Conservation (phyloP, 2,888 invertebrate species). For the Cistogaster globosa region DNA sequence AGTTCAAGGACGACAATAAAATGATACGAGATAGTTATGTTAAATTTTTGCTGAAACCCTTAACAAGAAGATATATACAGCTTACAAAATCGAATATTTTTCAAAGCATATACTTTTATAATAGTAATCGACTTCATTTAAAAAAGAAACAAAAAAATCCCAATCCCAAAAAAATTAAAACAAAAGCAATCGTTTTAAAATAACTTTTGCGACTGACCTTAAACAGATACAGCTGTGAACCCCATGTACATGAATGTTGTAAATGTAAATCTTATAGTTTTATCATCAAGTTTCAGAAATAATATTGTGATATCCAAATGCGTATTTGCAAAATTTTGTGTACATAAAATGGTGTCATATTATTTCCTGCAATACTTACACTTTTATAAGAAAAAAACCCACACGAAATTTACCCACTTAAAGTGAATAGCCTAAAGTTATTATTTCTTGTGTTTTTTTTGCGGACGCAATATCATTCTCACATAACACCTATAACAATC, state of each 20-base stretch:
- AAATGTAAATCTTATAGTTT: slow-evolving; percentile 27
- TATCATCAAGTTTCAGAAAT: slow-evolving; percentile 15
- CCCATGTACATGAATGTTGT: background rate
- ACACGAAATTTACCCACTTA: slow-evolving; percentile 11
- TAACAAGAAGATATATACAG: too few relatives aligned
- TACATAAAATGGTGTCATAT: slow-evolving; percentile 31
- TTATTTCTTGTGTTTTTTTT: slow-evolving; percentile 1
- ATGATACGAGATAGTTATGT: too few relatives aligned
- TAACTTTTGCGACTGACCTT: background rate
- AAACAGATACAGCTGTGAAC: background rate
- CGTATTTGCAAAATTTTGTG: slow-evolving; percentile 1
- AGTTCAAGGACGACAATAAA: too few relatives aligned
- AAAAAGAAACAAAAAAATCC: too few relatives aligned
- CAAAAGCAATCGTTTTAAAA: too few relatives aligned
- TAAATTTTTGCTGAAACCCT: too few relatives aligned
- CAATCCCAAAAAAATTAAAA: too few relatives aligned
- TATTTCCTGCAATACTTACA: slow-evolving; percentile 57
- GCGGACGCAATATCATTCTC: background rate
- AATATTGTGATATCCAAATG: background rate
- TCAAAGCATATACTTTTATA: too few relatives aligned
- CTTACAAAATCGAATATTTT: too few relatives aligned
- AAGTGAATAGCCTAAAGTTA: slow-evolving; percentile 44
- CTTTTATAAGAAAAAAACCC: slow-evolving; percentile 21
- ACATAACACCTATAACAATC: background rate
- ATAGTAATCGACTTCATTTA: too few relatives aligned